A percentile compares a stretch with the other conserved stretches of the same genome.
These are phyloP conservation scores for Cyphomyrmex costatus DNA, from an alignment of 1,140 invertebrate species.

Conservation along the genomic window DNA sequence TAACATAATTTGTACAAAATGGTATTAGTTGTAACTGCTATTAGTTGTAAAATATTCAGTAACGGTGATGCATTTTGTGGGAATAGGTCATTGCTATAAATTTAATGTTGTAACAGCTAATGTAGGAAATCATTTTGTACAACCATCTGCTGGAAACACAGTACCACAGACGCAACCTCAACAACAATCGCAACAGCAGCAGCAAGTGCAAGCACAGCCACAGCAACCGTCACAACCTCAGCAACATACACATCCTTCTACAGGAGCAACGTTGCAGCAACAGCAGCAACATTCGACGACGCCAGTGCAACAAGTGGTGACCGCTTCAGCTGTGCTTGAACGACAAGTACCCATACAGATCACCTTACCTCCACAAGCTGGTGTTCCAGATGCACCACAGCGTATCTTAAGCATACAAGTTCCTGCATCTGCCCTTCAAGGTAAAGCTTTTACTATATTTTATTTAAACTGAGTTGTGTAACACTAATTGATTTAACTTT, in stretches of 20 bases:
- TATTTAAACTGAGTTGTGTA: background rate
- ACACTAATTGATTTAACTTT: background rate
- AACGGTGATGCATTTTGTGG: background rate
- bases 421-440: slow-evolving; percentile 93
- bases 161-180: slow-evolving; percentile 74
- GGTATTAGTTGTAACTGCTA: background rate
- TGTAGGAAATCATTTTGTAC: slow-evolving; percentile 81
- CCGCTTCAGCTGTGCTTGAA: slow-evolving; percentile 81
- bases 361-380: slow-evolving; percentile 91
- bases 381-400: slow-evolving; percentile 89
- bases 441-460: slow-evolving; percentile 78
- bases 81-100: background rate
- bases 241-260: slow-evolving; percentile 75
- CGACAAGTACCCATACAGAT: slow-evolving; percentile 89
- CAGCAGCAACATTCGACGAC: slow-evolving; percentile 81
- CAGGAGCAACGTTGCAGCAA: slow-evolving; percentile 71
- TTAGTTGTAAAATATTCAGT: background rate
- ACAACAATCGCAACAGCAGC: slow-evolving; percentile 73
- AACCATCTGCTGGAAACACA: slow-evolving; percentile 74
- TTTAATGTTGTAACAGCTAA: slow-evolving; percentile 68
- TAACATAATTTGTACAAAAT: background rate
- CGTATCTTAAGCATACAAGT: slow-evolving; percentile 94
- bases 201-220: slow-evolving; percentile 74
- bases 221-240: slow-evolving; percentile 82
- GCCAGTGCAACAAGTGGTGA: slow-evolving; percentile 84